phyloP scores from a whole-genome alignment of 2,113 vertebrate species.

The Lampris megalopsis region DNA sequence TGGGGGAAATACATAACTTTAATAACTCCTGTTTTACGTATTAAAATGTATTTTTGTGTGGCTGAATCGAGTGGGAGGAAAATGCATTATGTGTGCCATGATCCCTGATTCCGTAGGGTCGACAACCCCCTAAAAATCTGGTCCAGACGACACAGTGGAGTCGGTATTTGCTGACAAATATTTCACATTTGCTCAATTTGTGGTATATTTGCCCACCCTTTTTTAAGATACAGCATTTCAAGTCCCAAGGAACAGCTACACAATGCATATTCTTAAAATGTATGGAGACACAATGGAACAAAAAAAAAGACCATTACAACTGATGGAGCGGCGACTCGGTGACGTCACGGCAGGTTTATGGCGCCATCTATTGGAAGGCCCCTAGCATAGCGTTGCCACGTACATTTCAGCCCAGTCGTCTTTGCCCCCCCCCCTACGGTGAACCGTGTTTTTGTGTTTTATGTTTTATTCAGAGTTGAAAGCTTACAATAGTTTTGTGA shows the following conservation, averaged over 20 bases:
- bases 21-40: no score
- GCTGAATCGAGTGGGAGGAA: not conserved
- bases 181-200: slow-evolving; percentile 45
- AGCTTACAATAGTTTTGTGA: slow-evolving; percentile 13
- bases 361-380: slow-evolving; percentile 54
- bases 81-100: not conserved
- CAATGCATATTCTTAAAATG: not conserved
- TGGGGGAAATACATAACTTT: no score
- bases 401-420: not conserved
- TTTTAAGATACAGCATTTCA: slow-evolving; percentile 23
- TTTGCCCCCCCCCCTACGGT: not conserved
- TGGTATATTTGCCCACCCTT: slow-evolving; percentile 34
- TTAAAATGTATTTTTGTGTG: not conserved
- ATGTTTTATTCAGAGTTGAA: not conserved
- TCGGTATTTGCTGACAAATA: slow-evolving; percentile 80
- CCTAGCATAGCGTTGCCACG: not conserved
- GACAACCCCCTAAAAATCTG: not conserved
- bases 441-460: no score
- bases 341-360: not conserved
- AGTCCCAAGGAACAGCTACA: not conserved
- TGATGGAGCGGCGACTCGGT: not conserved
- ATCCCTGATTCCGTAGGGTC: not conserved
- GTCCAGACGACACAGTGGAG: slow-evolving; percentile 27
- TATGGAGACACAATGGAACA: not conserved
- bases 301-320: not conserved